Conservation (phyloP, 2,113 vertebrate genomes). For the Ctenomys sociabilis region DNA sequence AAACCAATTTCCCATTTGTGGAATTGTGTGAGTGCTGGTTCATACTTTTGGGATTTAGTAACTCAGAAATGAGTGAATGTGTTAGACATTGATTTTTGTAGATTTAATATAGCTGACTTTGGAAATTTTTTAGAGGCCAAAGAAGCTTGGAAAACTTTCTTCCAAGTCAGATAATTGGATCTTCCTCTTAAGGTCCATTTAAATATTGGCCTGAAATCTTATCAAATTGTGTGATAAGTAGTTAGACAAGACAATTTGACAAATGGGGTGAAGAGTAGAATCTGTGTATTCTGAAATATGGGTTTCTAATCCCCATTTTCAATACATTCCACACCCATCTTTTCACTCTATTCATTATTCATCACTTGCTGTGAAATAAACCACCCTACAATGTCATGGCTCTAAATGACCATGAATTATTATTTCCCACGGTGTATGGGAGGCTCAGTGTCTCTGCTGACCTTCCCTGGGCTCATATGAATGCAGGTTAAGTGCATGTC, state of each 20-base stretch:
- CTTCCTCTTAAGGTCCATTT: not conserved
- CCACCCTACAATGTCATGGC: not conserved
- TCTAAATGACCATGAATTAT: not conserved
- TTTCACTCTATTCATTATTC: not conserved
- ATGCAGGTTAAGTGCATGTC: not conserved
- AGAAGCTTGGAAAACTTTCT: not conserved
- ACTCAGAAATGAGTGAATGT: not conserved
- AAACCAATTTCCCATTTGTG: not conserved
- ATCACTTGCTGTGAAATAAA: slow-evolving; percentile 3
- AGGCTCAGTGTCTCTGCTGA: not conserved
- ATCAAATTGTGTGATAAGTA: not conserved
- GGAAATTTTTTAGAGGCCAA: not conserved
- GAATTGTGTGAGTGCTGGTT: not conserved
- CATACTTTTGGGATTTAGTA: not conserved
- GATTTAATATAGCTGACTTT: not conserved
- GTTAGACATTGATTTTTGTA: slow-evolving; percentile 40
- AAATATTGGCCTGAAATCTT: not conserved
- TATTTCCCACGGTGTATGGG: not conserved
- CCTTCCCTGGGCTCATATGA: not conserved
- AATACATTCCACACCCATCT: not conserved
- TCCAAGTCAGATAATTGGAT: not conserved
- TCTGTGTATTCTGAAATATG: not conserved
- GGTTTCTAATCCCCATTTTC: not conserved
- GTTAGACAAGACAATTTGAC: not conserved
- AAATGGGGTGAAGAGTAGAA: not conserved